These are phyloP conservation scores for Hyperoplus lanceolatus DNA, from an alignment of 2,797 vertebrate species.

Conservation along the genomic window DNA sequence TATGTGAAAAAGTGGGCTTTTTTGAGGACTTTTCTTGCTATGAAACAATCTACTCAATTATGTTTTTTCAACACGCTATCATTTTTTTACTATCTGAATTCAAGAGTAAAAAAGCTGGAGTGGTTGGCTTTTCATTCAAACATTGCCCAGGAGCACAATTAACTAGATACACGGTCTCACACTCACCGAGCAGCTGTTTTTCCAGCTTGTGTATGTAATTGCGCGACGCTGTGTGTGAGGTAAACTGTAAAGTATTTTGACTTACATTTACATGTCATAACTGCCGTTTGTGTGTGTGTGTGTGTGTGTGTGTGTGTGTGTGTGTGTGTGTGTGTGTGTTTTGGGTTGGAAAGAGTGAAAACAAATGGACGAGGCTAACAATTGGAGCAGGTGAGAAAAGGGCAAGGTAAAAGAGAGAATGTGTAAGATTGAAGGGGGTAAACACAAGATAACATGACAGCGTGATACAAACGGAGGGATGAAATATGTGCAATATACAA, in stretches of 20 bases:
- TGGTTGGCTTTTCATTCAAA: conserved; percentile 51
- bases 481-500: conserved; percentile 48
- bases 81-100: conserved; percentile 12
- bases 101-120: conserved; percentile 50
- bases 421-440: not conserved
- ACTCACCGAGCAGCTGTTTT: conserved; percentile 59
- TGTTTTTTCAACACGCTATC: conserved; percentile 7
- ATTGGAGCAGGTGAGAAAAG: not conserved
- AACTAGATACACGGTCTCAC: conserved; percentile 18
- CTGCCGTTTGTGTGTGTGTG: not conserved
- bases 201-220: conserved; percentile 47
- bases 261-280: conserved; percentile 37
- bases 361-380: not conserved
- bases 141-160: conserved; percentile 40
- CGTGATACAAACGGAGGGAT: conserved; percentile 7
- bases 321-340: not conserved
- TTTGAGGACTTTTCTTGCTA: not conserved
- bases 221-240: conserved; percentile 59
- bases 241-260: conserved; percentile 61
- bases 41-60: conserved; percentile 8
- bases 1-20: not conserved
- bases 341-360: not conserved
- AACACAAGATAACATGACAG: conserved; percentile 15
- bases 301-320: not conserved
- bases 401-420: not conserved